These are phyloP conservation scores for Nowickia ferox DNA, from an alignment of 2,888 invertebrate genomes.

Conservation along the genomic window DNA sequence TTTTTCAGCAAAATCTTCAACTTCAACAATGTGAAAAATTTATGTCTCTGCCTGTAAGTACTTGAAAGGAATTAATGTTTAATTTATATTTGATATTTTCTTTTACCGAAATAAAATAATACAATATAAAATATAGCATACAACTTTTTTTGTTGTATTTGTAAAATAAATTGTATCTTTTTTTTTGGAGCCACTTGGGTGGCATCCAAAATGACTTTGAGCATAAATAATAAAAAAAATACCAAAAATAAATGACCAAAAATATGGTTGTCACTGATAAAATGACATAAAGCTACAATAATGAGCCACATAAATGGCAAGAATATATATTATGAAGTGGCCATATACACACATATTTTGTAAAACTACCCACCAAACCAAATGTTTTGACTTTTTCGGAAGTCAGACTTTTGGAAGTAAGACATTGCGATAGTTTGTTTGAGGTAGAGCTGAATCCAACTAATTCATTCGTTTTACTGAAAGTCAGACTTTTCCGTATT, in stretches of 20 bases:
- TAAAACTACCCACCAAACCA: background rate
- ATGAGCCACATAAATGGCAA: constrained; percentile 24
- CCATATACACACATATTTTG: constrained; percentile 25
- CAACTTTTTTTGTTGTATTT: background rate
- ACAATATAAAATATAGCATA: no score
- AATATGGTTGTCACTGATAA: constrained; percentile 49
- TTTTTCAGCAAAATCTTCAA: background rate
- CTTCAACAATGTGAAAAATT: background rate
- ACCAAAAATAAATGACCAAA: background rate
- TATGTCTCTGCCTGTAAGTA: background rate
- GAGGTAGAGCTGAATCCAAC: no score
- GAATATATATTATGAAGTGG: constrained; percentile 12
- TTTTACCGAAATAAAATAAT: background rate
- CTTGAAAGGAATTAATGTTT: background rate
- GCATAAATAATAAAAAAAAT: constrained; percentile 7
- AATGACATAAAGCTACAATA: constrained; percentile 25
- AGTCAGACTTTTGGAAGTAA: no score
- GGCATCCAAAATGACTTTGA: constrained; percentile 42
- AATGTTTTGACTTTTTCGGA: no score
- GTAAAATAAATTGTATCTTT: background rate
- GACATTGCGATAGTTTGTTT: no score
- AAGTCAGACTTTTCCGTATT: no score
- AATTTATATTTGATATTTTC: background rate
- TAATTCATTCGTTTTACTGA: no score
- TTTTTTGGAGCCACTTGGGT: constrained; percentile 48